Conservation (phyloP, 2,113 vertebrate genomes). For the Crotalus viridis region DNA sequence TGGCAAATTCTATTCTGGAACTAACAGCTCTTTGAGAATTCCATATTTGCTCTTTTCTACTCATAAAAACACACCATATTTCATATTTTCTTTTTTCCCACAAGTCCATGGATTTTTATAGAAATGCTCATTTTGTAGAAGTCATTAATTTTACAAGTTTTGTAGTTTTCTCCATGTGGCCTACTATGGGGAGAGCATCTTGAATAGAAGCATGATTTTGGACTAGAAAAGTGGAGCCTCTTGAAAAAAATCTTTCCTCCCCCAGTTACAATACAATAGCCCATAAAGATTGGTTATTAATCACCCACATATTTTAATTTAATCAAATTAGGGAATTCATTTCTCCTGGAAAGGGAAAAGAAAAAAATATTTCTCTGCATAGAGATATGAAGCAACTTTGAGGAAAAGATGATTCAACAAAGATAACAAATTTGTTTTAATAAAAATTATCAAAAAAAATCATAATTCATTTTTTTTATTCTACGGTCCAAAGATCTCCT, state of each 20-base stretch:
- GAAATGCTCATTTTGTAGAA: background rate
- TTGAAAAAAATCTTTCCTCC: background rate
- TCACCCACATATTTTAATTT: background rate
- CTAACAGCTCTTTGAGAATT: background rate
- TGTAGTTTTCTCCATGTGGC: background rate
- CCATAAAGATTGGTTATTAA: slow-evolving; percentile 29
- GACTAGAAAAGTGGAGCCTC: background rate
- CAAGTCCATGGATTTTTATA: background rate
- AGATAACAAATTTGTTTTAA: background rate
- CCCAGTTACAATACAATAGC: background rate
- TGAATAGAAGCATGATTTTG: background rate
- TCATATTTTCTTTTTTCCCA: background rate
- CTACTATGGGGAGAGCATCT: background rate
- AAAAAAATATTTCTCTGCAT: no score
- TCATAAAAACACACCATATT: background rate
- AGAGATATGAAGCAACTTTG: background rate
- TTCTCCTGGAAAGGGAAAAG: background rate
- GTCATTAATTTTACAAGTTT: slow-evolving; percentile 4
- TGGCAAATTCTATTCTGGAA: background rate
- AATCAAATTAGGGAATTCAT: background rate
- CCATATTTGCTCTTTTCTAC: background rate
- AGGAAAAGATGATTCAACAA: background rate
- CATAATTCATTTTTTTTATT: accelerated
- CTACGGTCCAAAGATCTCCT: background rate
- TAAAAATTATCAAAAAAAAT: background rate